Evolutionary conservation across 2,888 invertebrate species (phyloP), one percentile per base, ranked within the genome.

Genomic region (Drosophila austrosaltans): DNA sequence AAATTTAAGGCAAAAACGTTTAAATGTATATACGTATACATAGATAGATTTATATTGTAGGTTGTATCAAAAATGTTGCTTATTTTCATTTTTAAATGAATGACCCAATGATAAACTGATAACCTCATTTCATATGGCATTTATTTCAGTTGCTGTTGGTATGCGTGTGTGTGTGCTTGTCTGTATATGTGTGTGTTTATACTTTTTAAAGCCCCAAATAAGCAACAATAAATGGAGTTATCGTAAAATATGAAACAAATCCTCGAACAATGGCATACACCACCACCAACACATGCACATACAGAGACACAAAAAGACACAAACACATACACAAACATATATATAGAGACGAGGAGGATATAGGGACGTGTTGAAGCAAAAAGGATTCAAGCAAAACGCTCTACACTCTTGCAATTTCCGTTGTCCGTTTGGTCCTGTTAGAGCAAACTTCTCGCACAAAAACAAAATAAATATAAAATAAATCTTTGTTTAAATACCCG

Each of bases 401-500:
- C 87, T 72, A 89, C 22, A 25, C 48, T 48, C 83, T 83, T 83
- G 87, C 89, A 89, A 83, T 89, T 87, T 83, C 89, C 83, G 89
- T 81, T 87, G 82, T 57, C 72, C 78, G 75, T 79, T 85, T 79
- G 72, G 64, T 39, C 66, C 48, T 36, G 30, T 53, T 39, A 40
- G 72, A 48, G 63, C 42, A 22, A 65, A 39, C 36, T 36, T n/a
- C 39, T 59, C 69, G 44, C 39, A 53, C 70, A 71, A 56, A 74
- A 75, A 75, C 66, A 78, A 80, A 72, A 81, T 69, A 80, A 83
- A 79, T 80, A 81, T 79, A 76, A 86, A 83, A 84, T 84, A 84
- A 84, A 84, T 88, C 83, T 83, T 87, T 83, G 88, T 83, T 83
- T 84, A 84, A 84, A 84, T 84, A 84, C 89, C 84, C 85, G 81